Conservation (phyloP, 1,140 invertebrate species). For the Periplaneta americana region DNA sequence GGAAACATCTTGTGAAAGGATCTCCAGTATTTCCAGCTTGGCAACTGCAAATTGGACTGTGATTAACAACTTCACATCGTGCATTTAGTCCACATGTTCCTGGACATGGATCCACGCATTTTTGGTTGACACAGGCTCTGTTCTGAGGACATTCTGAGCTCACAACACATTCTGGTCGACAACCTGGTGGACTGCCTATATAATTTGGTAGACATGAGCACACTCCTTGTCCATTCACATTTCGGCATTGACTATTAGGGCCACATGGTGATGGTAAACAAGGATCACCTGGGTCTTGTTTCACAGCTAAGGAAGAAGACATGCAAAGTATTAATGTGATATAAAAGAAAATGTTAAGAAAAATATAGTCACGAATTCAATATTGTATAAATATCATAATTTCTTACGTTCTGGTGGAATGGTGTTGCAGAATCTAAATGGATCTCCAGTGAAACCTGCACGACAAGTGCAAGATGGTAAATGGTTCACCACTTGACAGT, state of each 20-base stretch:
- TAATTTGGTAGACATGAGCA: conserved; percentile 68
- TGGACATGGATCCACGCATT: conserved; percentile 73
- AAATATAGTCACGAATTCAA: conserved; percentile 23
- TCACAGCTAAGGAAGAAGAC: conserved; percentile 26
- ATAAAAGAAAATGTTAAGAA: not conserved
- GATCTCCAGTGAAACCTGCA: conserved; percentile 63
- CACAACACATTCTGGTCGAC: conserved; percentile 68
- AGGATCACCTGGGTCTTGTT: conserved; percentile 41
- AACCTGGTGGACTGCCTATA: conserved; percentile 64
- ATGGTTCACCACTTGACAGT: conserved; percentile 68
- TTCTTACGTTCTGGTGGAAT: conserved; percentile 28
- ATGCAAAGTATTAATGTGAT: conserved; percentile 25
- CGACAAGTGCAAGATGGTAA: conserved; percentile 63
- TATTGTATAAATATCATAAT: conserved; percentile 22
- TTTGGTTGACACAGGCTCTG: conserved; percentile 69
- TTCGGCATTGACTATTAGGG: conserved; percentile 66
- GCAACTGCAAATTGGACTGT: conserved; percentile 57
- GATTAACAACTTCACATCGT: conserved; percentile 56
- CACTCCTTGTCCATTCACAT: conserved; percentile 61
- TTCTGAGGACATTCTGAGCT: conserved; percentile 65
- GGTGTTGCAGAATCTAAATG: conserved; percentile 51
- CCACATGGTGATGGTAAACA: conserved; percentile 73
- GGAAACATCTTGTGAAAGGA: conserved; percentile 62
- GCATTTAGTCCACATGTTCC: conserved; percentile 69
- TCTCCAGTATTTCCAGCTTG: conserved; percentile 56